phyloP scores from a whole-genome alignment of 1,140 invertebrate genomes.

The Calliopsis andreniformis region DNA sequence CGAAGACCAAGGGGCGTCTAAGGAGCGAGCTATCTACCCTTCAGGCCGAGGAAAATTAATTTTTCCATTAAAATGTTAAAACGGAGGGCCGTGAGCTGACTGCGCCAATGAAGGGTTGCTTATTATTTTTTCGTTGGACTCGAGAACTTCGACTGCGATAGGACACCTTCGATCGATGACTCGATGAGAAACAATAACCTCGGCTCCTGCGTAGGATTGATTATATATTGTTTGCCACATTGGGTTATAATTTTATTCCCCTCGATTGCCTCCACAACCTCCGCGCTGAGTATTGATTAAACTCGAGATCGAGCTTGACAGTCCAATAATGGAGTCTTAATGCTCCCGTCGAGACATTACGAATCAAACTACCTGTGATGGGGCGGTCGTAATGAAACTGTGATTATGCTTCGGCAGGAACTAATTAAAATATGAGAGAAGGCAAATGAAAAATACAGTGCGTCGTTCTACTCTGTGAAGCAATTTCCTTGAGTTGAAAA shows the following conservation, averaged over 20 bases:
- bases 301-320: conserved; percentile 42
- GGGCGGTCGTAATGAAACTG: conserved; percentile 27
- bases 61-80: conserved; percentile 44
- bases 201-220: conserved; percentile 10
- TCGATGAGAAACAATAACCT: conserved; percentile 13
- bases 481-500: no score
- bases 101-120: neutral
- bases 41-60: conserved; percentile 14
- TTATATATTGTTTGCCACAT: conserved; percentile 48
- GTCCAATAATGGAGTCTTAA: conserved; percentile 53
- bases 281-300: conserved; percentile 28
- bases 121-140: neutral
- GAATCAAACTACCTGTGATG: conserved; percentile 36
- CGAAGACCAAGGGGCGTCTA: neutral
- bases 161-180: conserved; percentile 3
- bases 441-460: conserved; percentile 11
- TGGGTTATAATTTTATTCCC: conserved; percentile 40
- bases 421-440: conserved; percentile 32
- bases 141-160: no score
- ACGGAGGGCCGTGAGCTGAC: neutral
- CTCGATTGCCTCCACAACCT: conserved; percentile 17
- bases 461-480: neutral
- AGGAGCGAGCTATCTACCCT: neutral
- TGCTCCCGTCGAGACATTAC: conserved; percentile 39
- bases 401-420: conserved; percentile 5